Evolutionary conservation across 92 coral and sea anemone species (phyloP), one percentile per base, ranked within the genome.

Genomic region (Bergia puertoricense): DNA sequence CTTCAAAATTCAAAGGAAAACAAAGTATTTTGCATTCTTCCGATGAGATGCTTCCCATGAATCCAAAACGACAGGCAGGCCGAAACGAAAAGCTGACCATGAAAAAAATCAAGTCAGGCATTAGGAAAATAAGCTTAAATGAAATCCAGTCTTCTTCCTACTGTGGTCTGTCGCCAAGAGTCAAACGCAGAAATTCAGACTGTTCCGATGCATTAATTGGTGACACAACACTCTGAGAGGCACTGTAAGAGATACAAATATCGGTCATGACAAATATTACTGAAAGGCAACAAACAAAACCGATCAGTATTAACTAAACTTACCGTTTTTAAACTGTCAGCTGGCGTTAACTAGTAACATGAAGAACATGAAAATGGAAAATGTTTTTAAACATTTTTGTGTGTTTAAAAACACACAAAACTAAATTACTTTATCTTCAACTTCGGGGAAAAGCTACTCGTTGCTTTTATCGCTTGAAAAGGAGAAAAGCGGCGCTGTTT

Each of bases 41-140:
- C 36, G 87, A 84, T 8, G 50, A 84, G 20, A 41, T 15, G 45
- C 62, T 71, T 84, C 66, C 87, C 30, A 11, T 36, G 14, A 1
- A 57, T 37, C 40, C 72, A 36, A 56, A 30, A 68, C 51, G 68
- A 45, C 22, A 30, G 43, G 74, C 16, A 20, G 66, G 50, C n/a
- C n/a, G n/a, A 69, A n/a, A 44, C 62, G 79, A 84, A n/a, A 73
- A 20, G 30, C 15, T 71, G 0, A 22, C 86, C 23, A 40, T 67
- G 57, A 11, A n/a, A 36, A 82, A 82, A 42, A 82, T 82, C 76
- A 46, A 71, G 62, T 71, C 62, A 71, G n/a, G 67, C 1, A 84
- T 69, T 8, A 84, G 87, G 23, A 84, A 84, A 84, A 46, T 48
- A n/a, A 84, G 87, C 36, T 71, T 43, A 13, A 71, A 51, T 51